Evolutionary conservation across 2,797 vertebrate genomes (phyloP).

Genomic region (Threskiornis aethiopicus): DNA sequence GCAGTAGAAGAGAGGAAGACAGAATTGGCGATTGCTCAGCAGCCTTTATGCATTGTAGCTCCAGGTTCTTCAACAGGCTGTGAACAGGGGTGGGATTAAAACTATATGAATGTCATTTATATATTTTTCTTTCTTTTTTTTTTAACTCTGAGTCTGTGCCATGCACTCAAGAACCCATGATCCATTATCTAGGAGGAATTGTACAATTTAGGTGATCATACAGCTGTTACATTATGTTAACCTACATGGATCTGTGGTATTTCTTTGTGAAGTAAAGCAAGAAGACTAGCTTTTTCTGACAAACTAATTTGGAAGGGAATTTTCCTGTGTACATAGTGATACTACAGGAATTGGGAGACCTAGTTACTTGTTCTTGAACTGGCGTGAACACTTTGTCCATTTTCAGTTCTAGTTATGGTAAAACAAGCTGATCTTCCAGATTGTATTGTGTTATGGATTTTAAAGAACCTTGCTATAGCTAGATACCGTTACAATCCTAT

Average conservation of each 20-base stretch:
- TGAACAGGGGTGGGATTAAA: not conserved
- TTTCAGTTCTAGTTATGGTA: not conserved
- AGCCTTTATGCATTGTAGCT: not conserved
- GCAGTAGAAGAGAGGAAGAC: not conserved
- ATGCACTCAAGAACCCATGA: not conserved
- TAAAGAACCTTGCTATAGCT: slow-evolving; percentile 12
- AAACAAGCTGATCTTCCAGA: slow-evolving; percentile 31
- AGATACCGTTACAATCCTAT: not conserved
- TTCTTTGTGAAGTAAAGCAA: slow-evolving; percentile 4
- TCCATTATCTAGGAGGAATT: not conserved
- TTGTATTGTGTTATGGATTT: slow-evolving; percentile 4
- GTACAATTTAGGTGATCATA: not conserved
- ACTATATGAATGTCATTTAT: not conserved
- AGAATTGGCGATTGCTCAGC: not conserved
- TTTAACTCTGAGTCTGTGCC: not conserved
- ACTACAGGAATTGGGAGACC: not conserved
- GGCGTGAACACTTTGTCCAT: not conserved
- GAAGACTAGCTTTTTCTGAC: not conserved
- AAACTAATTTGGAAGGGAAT: not conserved
- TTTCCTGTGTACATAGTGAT: not conserved
- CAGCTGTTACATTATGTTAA: not conserved
- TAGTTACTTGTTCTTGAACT: not conserved
- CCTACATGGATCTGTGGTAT: not conserved
- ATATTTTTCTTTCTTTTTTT: not conserved
- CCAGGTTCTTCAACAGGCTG: not conserved